Base-by-base conservation (phyloP, 2,113 vertebrate species). In the Hemiscyllium ocellatum region DNA sequence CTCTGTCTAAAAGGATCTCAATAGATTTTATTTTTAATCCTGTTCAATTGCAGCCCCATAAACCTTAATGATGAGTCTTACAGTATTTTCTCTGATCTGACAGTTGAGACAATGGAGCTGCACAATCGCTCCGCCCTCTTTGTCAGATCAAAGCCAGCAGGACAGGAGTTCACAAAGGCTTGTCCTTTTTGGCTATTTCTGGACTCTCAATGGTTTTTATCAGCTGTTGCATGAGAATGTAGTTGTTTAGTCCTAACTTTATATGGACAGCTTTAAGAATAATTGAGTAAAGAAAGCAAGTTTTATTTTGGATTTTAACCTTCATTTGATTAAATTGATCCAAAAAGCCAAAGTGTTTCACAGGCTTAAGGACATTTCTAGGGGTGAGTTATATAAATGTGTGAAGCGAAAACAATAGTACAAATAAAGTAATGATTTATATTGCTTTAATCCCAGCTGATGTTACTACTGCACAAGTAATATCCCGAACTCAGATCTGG, bases 1-100 rank as follows among this genome's bases (percentile, higher is more conserved):
- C 98, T 97, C 96, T 97, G 97, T 96, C 97, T 97, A 97, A 98
- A 98, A 98, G 97, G 97, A 97, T 97, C 97, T 97, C 97, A 95
- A 96, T 97, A 97, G 97, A 97, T 98, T 97, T 97, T 97, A 97
- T 97, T 97, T 98, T 97, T 97, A 97, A 97, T 97, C 97, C 97
- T 97, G 97, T 97, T 97, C 97, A 98, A 98, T 97, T 97, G 97
- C 96, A 96, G 97, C 97, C 97, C 98, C 97, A 96, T 97, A 98
- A 98, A 98, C 97, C 97, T 97, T 96, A 97, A 97, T 97, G 98
- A 98, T 98, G 97, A 97, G 97, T 96, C 97, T 97, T 97, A 96
- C 97, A 97, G 97, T 97, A 96, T 97, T 98, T 97, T 97, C 98
- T 98, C 96, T 97, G 98, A 97, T 97, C 97, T 97, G 96, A 96